A percentile compares a stretch with the other conserved stretches of the same genome.
Evolutionary conservation across 2,888 invertebrate genomes (phyloP).

Genomic region (Eupithecia vulgata): DNA sequence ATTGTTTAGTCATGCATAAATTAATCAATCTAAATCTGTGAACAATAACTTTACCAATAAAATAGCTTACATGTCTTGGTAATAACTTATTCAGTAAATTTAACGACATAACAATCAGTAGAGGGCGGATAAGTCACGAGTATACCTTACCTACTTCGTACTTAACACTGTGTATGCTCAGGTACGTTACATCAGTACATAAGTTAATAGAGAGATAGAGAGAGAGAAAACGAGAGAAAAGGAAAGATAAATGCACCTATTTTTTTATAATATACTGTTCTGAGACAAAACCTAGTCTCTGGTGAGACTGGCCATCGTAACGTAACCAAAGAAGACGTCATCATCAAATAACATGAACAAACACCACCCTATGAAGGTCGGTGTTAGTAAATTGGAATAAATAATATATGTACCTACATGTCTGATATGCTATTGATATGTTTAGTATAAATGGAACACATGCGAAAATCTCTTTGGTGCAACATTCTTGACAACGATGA

Average conservation of each 20-base stretch:
- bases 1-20: conserved; percentile 25
- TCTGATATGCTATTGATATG: background rate
- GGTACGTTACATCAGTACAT: no score
- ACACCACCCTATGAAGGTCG: background rate
- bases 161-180: background rate
- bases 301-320: background rate
- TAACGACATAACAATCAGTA: conserved; percentile 55
- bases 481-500: background rate
- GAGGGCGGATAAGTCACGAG: conserved; percentile 49
- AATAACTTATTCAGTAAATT: conserved; percentile 36
- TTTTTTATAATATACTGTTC: background rate
- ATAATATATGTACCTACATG: no score
- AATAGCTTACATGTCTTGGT: conserved; percentile 34
- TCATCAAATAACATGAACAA: background rate
- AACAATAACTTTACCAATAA: conserved; percentile 46
- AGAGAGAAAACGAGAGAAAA: no score
- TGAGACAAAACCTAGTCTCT: background rate
- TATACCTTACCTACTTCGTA: conserved; percentile 9
- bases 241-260: background rate
- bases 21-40: conserved; percentile 35
- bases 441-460: background rate
- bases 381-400: background rate
- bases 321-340: background rate
- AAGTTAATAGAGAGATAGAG: no score
- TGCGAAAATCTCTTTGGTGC: background rate